Evolutionary conservation across 2,113 vertebrate genomes (phyloP).

Genomic region (Pongo pygmaeus): DNA sequence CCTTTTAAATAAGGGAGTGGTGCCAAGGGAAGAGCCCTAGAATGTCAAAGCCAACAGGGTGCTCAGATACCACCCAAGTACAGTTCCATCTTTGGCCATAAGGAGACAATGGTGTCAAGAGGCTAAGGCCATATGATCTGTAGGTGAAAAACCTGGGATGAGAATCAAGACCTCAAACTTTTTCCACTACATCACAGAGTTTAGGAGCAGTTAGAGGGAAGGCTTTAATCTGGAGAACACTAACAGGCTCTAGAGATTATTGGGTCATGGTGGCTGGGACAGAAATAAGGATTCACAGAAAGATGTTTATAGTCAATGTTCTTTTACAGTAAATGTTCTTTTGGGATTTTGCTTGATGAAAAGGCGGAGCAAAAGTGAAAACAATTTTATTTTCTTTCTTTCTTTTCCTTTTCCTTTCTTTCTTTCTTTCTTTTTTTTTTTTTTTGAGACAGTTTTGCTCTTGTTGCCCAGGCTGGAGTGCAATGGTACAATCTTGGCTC

Average conservation of each 20-base stretch:
- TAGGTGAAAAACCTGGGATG: neutral
- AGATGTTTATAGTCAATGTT: constrained; percentile 82
- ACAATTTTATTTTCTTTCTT: too few relatives aligned
- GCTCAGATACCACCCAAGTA: too few relatives aligned
- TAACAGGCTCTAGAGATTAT: neutral
- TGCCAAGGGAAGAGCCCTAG: neutral
- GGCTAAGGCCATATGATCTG: neutral
- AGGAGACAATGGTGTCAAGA: neutral
- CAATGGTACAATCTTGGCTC: too few relatives aligned
- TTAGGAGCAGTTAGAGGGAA: neutral
- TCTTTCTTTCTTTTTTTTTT: too few relatives aligned
- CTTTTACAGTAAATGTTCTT: constrained; percentile 77
- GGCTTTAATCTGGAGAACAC: too few relatives aligned
- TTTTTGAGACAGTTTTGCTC: too few relatives aligned
- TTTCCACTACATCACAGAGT: neutral
- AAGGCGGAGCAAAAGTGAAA: neutral
- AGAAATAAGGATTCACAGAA: constrained; percentile 59
- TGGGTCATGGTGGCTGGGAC: too few relatives aligned
- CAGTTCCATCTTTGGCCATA: neutral
- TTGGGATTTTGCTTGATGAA: neutral
- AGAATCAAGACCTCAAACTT: neutral
- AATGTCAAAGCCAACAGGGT: neutral
- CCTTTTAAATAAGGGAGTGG: neutral
- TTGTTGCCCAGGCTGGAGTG: too few relatives aligned
- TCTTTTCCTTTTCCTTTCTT: too few relatives aligned